phyloP scores from a whole-genome alignment of 2,113 vertebrate genomes.

The Myrmecophaga tridactyla region DNA sequence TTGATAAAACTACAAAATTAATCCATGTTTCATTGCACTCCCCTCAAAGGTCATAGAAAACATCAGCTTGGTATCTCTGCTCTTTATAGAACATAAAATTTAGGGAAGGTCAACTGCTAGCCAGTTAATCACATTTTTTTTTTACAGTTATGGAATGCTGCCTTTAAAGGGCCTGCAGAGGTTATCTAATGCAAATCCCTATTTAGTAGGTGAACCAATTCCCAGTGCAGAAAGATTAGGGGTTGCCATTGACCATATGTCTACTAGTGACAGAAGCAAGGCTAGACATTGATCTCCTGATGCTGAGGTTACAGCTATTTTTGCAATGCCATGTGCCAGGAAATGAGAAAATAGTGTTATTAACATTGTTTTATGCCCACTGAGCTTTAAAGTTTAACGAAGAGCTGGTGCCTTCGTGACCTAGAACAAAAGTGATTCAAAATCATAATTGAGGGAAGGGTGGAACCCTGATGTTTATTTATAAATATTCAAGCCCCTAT shows the following conservation, averaged over 20 bases:
- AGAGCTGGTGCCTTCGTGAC: neutral
- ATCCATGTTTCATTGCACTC: neutral
- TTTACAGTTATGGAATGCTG: neutral
- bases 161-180: neutral
- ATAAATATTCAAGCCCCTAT: slow-evolving; percentile 23
- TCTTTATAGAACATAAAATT: neutral
- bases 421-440: neutral
- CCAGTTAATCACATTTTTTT: neutral
- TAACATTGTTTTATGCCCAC: neutral
- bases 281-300: neutral
- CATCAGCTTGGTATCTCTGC: neutral
- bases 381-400: slow-evolving; percentile 25
- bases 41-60: neutral
- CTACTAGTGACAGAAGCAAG: neutral
- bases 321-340: neutral
- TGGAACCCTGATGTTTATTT: neutral
- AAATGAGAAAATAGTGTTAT: neutral
- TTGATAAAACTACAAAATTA: neutral
- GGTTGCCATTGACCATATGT: neutral
- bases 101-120: neutral
- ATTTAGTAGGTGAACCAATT: neutral
- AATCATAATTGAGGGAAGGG: neutral
- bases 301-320: neutral
- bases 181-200: neutral
- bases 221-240: neutral